Percentiles rank a stretch among this genome's conserved stretches.
These are phyloP conservation scores for Calonectris borealis DNA, from an alignment of 2,113 vertebrate genomes.

Conservation along the genomic window DNA sequence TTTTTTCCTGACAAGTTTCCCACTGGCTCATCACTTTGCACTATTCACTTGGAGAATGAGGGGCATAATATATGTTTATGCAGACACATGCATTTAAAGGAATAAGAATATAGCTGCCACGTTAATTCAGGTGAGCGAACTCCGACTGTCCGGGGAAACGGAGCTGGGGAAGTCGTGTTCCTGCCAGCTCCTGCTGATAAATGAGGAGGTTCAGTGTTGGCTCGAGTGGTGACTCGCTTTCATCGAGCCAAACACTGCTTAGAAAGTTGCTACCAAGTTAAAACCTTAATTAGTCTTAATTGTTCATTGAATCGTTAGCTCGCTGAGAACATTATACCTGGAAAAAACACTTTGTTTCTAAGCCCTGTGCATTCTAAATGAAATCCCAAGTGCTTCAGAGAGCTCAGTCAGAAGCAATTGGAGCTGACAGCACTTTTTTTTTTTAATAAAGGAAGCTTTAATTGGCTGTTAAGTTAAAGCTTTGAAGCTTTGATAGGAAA, in stretches of 20 bases:
- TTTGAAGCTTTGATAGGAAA: conserved; percentile 3
- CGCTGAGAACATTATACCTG: not conserved
- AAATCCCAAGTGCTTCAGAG: not conserved
- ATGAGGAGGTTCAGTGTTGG: not conserved
- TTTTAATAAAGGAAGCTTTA: not conserved
- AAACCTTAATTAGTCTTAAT: not conserved
- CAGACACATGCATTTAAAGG: not conserved
- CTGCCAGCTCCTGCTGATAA: not conserved
- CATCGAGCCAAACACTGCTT: not conserved
- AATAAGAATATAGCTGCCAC: not conserved
- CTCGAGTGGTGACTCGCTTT: not conserved
- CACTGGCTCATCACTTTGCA: not conserved
- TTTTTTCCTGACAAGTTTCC: not conserved
- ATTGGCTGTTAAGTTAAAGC: conserved; percentile 6
- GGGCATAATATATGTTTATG: no score
- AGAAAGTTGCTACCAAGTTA: not conserved
- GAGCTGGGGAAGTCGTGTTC: not conserved
- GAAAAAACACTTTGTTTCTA: not conserved
- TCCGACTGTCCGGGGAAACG: accelerated
- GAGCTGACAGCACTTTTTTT: not conserved
- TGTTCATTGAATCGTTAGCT: not conserved
- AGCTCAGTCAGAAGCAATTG: not conserved
- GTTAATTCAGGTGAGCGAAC: not conserved
- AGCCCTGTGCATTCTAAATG: not conserved
- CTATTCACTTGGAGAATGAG: no score